Evolutionary conservation across 2,888 invertebrate species (phyloP).

Genomic region (Craniophora ligustri): DNA sequence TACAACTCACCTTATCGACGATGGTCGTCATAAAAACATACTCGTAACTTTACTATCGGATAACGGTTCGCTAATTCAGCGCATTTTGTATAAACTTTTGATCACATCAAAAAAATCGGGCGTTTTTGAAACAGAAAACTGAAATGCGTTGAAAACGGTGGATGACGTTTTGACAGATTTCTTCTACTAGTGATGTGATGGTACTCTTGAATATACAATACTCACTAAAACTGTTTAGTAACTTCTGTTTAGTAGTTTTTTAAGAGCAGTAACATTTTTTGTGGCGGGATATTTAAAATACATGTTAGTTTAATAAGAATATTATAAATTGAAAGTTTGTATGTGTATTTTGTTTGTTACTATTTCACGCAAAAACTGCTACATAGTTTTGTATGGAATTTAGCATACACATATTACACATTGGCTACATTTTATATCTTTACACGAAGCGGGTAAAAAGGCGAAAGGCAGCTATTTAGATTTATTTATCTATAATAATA

Average conservation of each 20-base stretch:
- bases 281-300: too few relatives aligned
- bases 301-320: too few relatives aligned
- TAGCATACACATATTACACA: too few relatives aligned
- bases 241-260: background rate
- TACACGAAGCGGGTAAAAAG: too few relatives aligned
- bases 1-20: conserved; percentile 63
- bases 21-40: conserved; percentile 79
- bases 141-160: conserved; percentile 67
- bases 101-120: conserved; percentile 58
- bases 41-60: conserved; percentile 48
- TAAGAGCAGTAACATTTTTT: too few relatives aligned
- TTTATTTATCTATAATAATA: too few relatives aligned
- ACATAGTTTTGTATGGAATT: too few relatives aligned
- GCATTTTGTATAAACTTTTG: conserved; percentile 62
- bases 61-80: conserved; percentile 56
- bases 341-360: too few relatives aligned
- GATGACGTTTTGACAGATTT: conserved; percentile 66
- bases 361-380: too few relatives aligned
- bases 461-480: too few relatives aligned
- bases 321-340: too few relatives aligned
- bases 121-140: conserved; percentile 70
- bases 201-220: background rate
- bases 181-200: conserved; percentile 27
- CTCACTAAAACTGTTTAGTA: background rate
- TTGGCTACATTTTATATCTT: too few relatives aligned